Base-by-base conservation (phyloP, 2,797 vertebrate species). In the Sarcoramphus papa region DNA sequence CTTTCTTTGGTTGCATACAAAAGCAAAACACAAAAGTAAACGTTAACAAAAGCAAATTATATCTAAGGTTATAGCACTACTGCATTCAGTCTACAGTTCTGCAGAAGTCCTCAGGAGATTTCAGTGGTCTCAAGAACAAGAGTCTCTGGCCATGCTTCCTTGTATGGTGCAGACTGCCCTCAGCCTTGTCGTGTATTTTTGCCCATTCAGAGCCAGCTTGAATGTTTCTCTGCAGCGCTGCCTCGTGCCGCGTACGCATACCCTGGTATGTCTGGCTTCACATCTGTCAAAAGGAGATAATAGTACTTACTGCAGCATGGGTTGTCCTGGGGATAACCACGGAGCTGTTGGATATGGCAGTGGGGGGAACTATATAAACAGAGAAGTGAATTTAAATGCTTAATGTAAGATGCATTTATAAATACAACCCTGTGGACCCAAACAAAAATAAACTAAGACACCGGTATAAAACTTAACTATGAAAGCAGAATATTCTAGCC, bases 181-280 rank as follows among this genome's bases (percentile, higher is more conserved):
- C 63, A 30, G 33, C 51, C 14, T 81, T 1, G 2, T 23, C 0
- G 0, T 18, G 37, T 53, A 3, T 85, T 72, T 76, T 85, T 88
- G 33, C 13, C 40, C 37, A 4, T 54, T 57, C 70, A 20, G 56
- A 53, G 43, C 31, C 1, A 2, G 17, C 35, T 37, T 35, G 56
- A 21, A 7, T n/a, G 14, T 85, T 59, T 64, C 67, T 65, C 8
- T 45, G 77, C 56, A 37, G 78, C 0, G 0, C 31, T 70, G 54
- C 68, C 59, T 73, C 2, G 1, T 68, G 59, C 51, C 0, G 0
- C 1, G 0, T 11, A 21, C 40, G 16, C 23, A 7, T 43, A 23
- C 20, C 12, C 45, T 53, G n/a, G 1, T 31, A 4, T 23, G n/a
- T 30, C n/a, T 83, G 82, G 19, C 35, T 81, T 88, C 24, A 7